A percentile compares a stretch with the other conserved stretches of the same genome.
phyloP scores from a whole-genome alignment of 1,140 invertebrate species.

The Trichogramma pretiosum region DNA sequence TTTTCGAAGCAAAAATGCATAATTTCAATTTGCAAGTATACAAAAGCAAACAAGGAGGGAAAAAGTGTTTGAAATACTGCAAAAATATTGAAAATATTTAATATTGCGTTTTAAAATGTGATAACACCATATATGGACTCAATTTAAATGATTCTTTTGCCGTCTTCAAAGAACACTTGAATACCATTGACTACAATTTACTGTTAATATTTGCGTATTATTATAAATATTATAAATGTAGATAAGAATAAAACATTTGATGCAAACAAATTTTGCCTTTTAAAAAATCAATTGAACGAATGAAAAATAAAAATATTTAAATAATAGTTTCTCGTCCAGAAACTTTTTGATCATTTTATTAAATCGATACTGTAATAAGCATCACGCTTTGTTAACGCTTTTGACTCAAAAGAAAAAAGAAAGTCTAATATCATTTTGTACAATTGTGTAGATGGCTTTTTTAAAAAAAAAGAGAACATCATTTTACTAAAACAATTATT shows the following conservation, averaged over 20 bases:
- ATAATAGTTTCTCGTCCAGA: conserved; percentile 5
- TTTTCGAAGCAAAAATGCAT: conserved; percentile 2
- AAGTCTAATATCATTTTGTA: conserved; percentile 10
- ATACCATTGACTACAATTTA: conserved; percentile 20
- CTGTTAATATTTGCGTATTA: conserved; percentile 18
- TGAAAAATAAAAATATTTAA: too few species aligned
- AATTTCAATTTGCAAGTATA: conserved; percentile 3
- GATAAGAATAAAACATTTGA: conserved; percentile 11
- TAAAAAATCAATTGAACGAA: conserved; percentile 13
- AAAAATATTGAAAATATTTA: conserved; percentile 15
- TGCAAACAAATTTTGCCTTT: conserved; percentile 12
- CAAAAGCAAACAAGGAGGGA: too few species aligned
- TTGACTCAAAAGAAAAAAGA: conserved; percentile 7
- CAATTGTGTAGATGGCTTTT: conserved; percentile 7
- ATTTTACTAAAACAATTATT: conserved; percentile 8
- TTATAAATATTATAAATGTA: too few species aligned
- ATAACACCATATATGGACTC: conserved; percentile 15
- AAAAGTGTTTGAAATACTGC: conserved; percentile 10
- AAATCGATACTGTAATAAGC: conserved; percentile 1
- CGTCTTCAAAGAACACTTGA: conserved; percentile 15
- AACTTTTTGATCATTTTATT: conserved; percentile 2
- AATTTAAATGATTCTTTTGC: conserved; percentile 11
- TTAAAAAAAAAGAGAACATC: conserved; percentile 2
- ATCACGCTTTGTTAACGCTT: conserved; percentile 20
- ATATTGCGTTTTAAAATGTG: conserved; percentile 17